These are phyloP conservation scores for Erinaceus europaeus DNA, from an alignment of 2,113 vertebrate genomes.

Conservation along the genomic window DNA sequence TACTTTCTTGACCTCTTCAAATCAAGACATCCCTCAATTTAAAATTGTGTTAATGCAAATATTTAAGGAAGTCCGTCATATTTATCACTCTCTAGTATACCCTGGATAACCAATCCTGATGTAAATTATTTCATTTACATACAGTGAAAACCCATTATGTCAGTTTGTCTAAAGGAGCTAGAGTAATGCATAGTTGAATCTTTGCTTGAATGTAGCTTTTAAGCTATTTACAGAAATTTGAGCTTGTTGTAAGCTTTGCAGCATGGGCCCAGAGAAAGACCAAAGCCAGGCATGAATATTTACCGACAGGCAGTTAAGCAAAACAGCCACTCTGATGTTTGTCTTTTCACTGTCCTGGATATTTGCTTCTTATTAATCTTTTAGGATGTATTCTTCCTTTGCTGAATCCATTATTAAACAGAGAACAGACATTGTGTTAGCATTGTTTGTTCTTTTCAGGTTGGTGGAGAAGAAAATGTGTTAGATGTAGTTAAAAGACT, in stretches of 20 bases:
- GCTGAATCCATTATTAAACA: slow-evolving; percentile 51
- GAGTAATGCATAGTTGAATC: neutral
- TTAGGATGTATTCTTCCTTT: slow-evolving; percentile 51
- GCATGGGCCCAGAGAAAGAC: neutral
- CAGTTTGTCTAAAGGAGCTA: slow-evolving; percentile 32
- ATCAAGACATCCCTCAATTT: neutral
- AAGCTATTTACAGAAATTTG: slow-evolving; percentile 51
- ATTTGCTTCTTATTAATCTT: slow-evolving; percentile 64
- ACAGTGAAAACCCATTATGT: slow-evolving; percentile 46
- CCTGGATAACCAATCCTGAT: neutral
- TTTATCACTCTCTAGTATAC: neutral
- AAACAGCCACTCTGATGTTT: slow-evolving; percentile 46
- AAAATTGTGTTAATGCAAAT: neutral
- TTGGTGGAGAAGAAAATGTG: neutral
- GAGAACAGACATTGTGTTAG: slow-evolving; percentile 1
- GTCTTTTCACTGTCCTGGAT: slow-evolving; percentile 40
- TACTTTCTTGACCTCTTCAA: neutral
- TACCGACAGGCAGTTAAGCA: slow-evolving; percentile 41
- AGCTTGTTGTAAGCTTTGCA: neutral
- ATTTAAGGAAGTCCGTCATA: neutral
- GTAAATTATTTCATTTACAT: slow-evolving; percentile 43
- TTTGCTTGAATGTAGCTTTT: slow-evolving; percentile 42
- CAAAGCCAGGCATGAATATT: slow-evolving; percentile 20
- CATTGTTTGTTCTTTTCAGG: slow-evolving; percentile 35
- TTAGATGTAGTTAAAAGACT: slow-evolving; percentile 11